Base-by-base conservation (phyloP, 1,140 invertebrate species). In the Saxidomus purpurata region DNA sequence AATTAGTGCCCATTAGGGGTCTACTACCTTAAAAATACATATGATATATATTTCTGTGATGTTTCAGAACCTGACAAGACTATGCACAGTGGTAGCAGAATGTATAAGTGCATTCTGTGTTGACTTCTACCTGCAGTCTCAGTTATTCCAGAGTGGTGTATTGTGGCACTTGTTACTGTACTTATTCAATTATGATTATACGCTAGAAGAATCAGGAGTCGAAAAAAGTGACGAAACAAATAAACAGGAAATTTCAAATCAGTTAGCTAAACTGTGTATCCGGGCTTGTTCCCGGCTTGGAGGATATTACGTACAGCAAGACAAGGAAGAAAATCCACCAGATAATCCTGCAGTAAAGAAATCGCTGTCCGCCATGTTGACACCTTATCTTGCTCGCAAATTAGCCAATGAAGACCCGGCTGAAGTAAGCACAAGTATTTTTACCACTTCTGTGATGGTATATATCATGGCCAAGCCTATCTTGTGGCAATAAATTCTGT, bases 101-200 rank as follows among this genome's bases (percentile, higher is more conserved):
- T 99, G 98, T 94, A 97, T 98, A 28, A 98, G 97, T 69, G 97
- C 98, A 9, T 96, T 99, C 85, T 97, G 98, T 0, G 97, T 97
- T 3, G 98, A 99, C 95, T 97, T 97, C 74, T 97, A 97, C 91
- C 97, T 99, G 34, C 99, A 99, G 95, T 97, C 98, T 94, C 97
- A 98, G 94, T 96, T 99, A 34, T 97, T 99, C n/a, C 97, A 99
- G 94, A 97, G 98, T 9, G 99, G 99, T 15, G 98, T 98, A 0
- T 94, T 99, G 0, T 99, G 98, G 98, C 98, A 99, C 94, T 95
- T 99, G 38, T 95, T 99, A 76, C 97, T 98, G 0, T 98, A 98
- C 92, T 97, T 99, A 94, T 99, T 99, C 95, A 97, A 98, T 67
- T 99, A 99, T 95, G 99, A 99, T 96, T 99, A 98, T 95, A 99